Base-by-base conservation (phyloP, 2,113 vertebrate species). In the Lucifuga dentata region DNA sequence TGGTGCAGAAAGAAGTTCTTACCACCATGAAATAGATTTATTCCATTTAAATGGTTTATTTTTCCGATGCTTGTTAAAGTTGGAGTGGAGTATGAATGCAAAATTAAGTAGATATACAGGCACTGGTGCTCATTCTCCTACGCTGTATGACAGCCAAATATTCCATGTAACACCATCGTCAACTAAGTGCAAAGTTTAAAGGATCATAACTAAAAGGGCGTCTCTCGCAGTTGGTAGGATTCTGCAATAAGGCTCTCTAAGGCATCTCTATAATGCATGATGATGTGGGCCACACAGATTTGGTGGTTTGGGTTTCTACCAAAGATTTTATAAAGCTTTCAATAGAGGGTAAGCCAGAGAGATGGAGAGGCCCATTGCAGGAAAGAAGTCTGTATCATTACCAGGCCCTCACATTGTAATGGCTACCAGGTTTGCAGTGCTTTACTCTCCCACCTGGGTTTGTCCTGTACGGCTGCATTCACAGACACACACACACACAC, bases 271-370 rank as follows among this genome's bases (percentile, higher is more conserved):
- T 64, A 61, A 81, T 72, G 44, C 70, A 64, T 83, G 80, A 86
- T 61, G 49, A 79, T 82, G 68, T 65, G 64, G 81, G 72, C 83
- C 73, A 83, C 84, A 89, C 86, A 87, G 63, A 84, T 76, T 58
- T 71, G 75, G 75, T 45, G 81, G 86, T 86, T 87, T 86, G 81
- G 76, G 74, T 90, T 91, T 86, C 78, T 52, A 83, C 76, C 80
- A 80, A 84, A 81, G 44, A 57, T 85, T 90, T 87, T 84, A 84
- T 68, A 73, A 82, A 68, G 72, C 74, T 83, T 83, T 81, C 77
- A 74, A 74, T 39, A 78, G 65, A 73, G 62, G 49, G 48, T 43
- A 52, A 65, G 71, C 66, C 69, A 49, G 40, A 50, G 45, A 60
- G 65, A 82, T 60, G 39, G 49, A 63, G 85, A 66, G 76, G 76